phyloP scores from a whole-genome alignment of 2,888 invertebrate genomes.

The Camponotus fellah region DNA sequence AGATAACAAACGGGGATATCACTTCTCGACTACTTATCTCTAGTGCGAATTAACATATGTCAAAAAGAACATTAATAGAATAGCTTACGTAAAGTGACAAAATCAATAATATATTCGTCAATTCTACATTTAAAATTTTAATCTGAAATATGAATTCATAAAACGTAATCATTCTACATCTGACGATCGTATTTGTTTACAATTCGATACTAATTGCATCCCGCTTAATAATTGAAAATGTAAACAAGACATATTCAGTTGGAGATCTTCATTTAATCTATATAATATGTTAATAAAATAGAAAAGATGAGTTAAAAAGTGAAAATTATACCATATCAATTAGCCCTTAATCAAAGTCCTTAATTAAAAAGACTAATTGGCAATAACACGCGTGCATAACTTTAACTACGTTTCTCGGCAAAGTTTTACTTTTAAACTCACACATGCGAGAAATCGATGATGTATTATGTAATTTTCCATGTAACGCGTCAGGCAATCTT shows the following conservation, averaged over 20 bases:
- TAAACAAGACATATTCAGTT: constrained; percentile 8
- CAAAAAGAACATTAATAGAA: constrained; percentile 25
- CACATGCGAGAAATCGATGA: not conserved
- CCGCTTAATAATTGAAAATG: not conserved
- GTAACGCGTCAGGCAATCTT: constrained; percentile 9
- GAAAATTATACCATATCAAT: too few species aligned
- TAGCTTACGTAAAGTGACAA: not conserved
- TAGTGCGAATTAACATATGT: constrained; percentile 28
- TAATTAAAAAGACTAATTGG: not conserved
- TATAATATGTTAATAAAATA: not conserved
- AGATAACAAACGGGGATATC: not conserved
- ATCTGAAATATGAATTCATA: not conserved
- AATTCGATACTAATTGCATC: not conserved
- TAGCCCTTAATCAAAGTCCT: not conserved
- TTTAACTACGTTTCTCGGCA: not conserved
- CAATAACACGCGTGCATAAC: not conserved
- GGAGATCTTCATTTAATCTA: not conserved
- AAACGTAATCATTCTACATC: constrained; percentile 2
- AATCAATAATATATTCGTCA: constrained; percentile 3
- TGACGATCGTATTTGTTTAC: not conserved
- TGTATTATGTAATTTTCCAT: not conserved
- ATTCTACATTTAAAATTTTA: not conserved
- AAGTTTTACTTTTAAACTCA: not conserved
- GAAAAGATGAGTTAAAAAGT: not conserved
- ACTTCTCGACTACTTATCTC: constrained; percentile 6